phyloP scores from a whole-genome alignment of 2,888 invertebrate genomes.

The Sialis lutaria region DNA sequence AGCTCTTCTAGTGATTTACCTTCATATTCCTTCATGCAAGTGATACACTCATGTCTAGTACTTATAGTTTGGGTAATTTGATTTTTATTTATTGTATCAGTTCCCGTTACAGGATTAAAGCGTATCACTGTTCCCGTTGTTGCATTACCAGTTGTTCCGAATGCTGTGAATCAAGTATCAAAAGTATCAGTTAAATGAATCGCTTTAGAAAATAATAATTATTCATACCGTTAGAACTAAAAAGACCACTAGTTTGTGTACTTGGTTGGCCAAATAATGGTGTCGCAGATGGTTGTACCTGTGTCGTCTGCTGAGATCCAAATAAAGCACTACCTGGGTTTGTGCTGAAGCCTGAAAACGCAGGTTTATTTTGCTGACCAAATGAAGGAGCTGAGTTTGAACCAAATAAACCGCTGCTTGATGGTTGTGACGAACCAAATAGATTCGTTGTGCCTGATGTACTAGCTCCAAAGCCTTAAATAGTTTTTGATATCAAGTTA shows the following conservation, averaged over 20 bases:
- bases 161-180: too few species aligned
- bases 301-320: conserved; percentile 26
- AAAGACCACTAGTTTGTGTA: conserved; percentile 24
- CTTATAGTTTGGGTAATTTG: conserved; percentile 71
- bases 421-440: conserved; percentile 34
- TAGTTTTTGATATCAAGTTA: not conserved
- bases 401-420: conserved; percentile 43
- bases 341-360: conserved; percentile 38
- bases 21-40: conserved; percentile 98
- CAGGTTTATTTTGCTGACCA: conserved; percentile 31
- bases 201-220: not conserved
- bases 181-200: too few species aligned
- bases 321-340: conserved; percentile 26
- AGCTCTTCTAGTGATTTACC: conserved; percentile 87
- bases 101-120: conserved; percentile 72
- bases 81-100: conserved; percentile 81
- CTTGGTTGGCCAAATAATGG: conserved; percentile 46
- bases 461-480: conserved; percentile 22
- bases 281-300: conserved; percentile 27
- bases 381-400: conserved; percentile 31
- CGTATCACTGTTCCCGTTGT: conserved; percentile 62
- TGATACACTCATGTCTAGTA: conserved; percentile 92
- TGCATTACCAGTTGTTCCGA: conserved; percentile 18
- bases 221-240: conserved; percentile 11
- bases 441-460: conserved; percentile 31